Base-by-base conservation (phyloP, 1,140 invertebrate genomes). In the Thaumatotibia leucotreta region DNA sequence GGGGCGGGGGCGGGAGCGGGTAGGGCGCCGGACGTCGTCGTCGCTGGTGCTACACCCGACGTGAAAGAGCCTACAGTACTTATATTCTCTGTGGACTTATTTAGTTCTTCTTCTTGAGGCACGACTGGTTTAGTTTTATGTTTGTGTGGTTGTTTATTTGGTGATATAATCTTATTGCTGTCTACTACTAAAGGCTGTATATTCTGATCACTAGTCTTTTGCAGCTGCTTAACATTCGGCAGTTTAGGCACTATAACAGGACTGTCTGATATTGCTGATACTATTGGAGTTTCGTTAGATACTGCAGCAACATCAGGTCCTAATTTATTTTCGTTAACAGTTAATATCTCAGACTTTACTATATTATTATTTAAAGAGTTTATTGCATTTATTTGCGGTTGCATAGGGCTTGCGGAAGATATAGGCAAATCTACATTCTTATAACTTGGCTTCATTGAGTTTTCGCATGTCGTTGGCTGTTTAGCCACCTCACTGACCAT, bases 181-280 rank as follows among this genome's bases (percentile, higher is more conserved):
- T 89, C 87, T 82, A 84, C 63, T 33, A 81, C 72, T 75, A 83
- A 70, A 69, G 73, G 68, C 65, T 79, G 80, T 66, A 70, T 49
- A 68, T 23, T 76, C 69, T 73, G 70, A 64, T 87, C 86, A 79
- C 74, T 77, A 82, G 61, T 82, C 68, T 86, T 88, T 77, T 84
- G 82, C 58, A 77, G 69, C 76, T 83, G 80, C 70, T 87, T 88
- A 72, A 74, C 64, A 70, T 81, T 82, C 54, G 84, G 74, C 79
- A 87, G 77, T 85, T 89, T 89, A 86, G 87, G 87, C 86, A 89
- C 87, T 85, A 88, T 86, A 73, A 88, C 83, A 74, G 87, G 87
- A 83, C 82, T 89, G 49, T 88, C 82, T 63, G 87, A 88, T 83
- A 90, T 86, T 52, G 84, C 86, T 24, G 86, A 88, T 9, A 88